Conservation (phyloP, 2,888 invertebrate genomes). For the Apamea sordens region DNA sequence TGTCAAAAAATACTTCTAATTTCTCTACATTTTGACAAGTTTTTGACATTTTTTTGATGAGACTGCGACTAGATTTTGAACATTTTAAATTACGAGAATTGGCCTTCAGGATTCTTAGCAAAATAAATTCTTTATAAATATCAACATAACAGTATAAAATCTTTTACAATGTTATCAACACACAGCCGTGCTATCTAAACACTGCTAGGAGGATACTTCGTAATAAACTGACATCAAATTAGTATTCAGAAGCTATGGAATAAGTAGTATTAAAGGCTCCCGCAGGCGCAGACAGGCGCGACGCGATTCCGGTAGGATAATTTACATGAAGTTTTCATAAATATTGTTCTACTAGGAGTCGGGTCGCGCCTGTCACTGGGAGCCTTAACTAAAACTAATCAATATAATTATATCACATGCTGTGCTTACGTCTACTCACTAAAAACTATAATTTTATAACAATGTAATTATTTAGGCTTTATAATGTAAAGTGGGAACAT, state of each 20-base stretch:
- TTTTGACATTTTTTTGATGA: too few species aligned
- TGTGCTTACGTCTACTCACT: not conserved
- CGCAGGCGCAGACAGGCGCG: not conserved
- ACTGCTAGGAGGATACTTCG: not conserved
- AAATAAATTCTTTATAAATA: conserved; percentile 10
- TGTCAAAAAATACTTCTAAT: too few species aligned
- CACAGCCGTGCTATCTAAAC: not conserved
- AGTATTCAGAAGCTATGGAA: conserved; percentile 22
- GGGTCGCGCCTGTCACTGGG: too few species aligned
- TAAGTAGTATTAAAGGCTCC: not conserved
- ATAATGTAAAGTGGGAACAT: conserved; percentile 11
- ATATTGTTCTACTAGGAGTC: too few species aligned
- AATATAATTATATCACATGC: conserved; percentile 37
- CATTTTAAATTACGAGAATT: too few species aligned
- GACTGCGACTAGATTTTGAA: too few species aligned
- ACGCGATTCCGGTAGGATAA: not conserved
- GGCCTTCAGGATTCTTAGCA: not conserved
- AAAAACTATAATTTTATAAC: conserved; percentile 6
- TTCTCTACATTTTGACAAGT: too few species aligned
- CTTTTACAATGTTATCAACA: not conserved
- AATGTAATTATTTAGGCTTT: conserved; percentile 1
- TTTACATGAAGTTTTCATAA: too few species aligned
- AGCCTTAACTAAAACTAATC: conserved; percentile 10
- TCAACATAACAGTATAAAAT: not conserved
- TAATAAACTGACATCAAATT: conserved; percentile 27